Percentiles rank a stretch among this genome's conserved stretches.
phyloP scores from a whole-genome alignment of 2,888 invertebrate species.

The Epinotia ramella region DNA sequence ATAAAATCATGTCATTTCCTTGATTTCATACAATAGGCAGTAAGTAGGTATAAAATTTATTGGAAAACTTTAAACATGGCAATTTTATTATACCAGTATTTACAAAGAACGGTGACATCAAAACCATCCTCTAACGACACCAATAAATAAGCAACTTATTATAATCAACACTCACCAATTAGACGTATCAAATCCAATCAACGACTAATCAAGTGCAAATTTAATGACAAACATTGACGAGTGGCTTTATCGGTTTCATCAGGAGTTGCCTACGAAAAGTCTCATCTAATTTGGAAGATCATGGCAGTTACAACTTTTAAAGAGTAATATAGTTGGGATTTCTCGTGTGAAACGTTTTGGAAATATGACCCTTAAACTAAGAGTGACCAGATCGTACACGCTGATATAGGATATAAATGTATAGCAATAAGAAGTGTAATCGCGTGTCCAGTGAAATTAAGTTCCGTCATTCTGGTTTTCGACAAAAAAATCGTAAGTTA shows the following conservation, averaged over 20 bases:
- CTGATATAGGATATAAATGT: not conserved
- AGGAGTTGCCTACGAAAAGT: constrained; percentile 45
- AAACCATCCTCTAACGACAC: constrained; percentile 12
- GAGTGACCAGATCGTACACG: not conserved
- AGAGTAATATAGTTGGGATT: not conserved
- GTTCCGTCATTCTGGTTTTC: not conserved
- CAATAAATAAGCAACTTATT: constrained; percentile 21
- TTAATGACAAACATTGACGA: constrained; percentile 57
- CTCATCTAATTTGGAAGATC: not conserved
- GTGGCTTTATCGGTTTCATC: constrained; percentile 56
- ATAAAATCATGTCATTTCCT: too few species aligned
- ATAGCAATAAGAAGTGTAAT: not conserved
- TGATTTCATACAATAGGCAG: too few species aligned
- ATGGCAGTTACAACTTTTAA: not conserved
- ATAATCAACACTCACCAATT: constrained; percentile 33
- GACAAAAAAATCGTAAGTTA: constrained; percentile 50
- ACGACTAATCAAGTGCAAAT: constrained; percentile 54
- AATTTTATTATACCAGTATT: not conserved
- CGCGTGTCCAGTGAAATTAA: not conserved
- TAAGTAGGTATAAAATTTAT: too few species aligned
- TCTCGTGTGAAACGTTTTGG: constrained; percentile 56
- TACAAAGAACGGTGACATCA: not conserved
- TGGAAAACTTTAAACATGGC: not conserved
- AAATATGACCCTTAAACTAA: not conserved
- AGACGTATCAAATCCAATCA: constrained; percentile 37